Evolutionary conservation across 2,797 vertebrate species (phyloP).

Genomic region (Tarsius wallacei): DNA sequence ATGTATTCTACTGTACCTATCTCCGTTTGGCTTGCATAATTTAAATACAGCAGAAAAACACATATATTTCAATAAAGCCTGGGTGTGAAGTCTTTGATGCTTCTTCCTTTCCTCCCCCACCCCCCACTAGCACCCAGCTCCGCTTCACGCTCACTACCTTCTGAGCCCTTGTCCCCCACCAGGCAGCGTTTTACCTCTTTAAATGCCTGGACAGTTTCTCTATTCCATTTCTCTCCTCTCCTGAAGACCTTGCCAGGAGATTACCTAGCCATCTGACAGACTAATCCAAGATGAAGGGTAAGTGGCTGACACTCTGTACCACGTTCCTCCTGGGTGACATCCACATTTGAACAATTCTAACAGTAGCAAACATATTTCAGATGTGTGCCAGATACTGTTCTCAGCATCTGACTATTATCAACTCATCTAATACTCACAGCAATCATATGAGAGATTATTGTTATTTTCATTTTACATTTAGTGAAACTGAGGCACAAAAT

Average conservation of each 20-base stretch:
- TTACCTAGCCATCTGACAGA: not conserved
- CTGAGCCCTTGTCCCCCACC: not conserved
- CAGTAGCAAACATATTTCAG: not conserved
- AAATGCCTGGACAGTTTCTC: not conserved
- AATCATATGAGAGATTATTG: not conserved
- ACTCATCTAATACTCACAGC: not conserved
- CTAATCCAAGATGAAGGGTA: not conserved
- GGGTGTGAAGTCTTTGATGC: not conserved
- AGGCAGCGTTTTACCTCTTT: not conserved
- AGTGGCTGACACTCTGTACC: not conserved
- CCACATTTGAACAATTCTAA: not conserved
- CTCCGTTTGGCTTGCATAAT: not conserved
- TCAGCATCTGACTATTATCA: conserved; percentile 6
- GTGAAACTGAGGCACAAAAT: not conserved
- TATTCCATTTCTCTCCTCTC: not conserved
- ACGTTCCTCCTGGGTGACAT: not conserved
- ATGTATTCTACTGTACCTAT: not conserved
- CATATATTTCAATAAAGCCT: not conserved
- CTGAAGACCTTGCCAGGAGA: not conserved
- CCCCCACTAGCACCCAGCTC: not conserved
- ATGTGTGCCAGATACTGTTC: not conserved
- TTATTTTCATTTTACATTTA: conserved; percentile 24
- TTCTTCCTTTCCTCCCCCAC: not conserved
- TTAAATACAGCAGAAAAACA: not conserved
- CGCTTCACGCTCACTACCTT: not conserved